These are phyloP conservation scores for Hypocryptadius cinnamomeus DNA, from an alignment of 2,113 vertebrate genomes.

Conservation along the genomic window DNA sequence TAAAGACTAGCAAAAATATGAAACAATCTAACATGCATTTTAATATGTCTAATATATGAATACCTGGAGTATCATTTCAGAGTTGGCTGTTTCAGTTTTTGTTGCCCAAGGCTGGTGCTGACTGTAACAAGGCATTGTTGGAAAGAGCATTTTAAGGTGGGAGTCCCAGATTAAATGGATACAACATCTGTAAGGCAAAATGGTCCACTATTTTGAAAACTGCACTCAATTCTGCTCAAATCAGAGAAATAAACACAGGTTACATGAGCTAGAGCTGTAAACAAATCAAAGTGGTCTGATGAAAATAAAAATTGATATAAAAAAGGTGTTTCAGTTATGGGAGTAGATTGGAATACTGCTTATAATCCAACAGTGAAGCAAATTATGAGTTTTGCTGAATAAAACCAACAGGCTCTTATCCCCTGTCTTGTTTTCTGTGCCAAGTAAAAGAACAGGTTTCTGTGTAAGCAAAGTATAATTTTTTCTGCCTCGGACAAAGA, in stretches of 20 bases:
- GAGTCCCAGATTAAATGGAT: accelerated
- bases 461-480: background rate
- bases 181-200: background rate
- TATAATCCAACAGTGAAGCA: background rate
- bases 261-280: background rate
- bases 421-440: background rate
- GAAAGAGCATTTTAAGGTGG: background rate
- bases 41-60: background rate
- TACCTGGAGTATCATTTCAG: background rate
- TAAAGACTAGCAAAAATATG: background rate
- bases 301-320: background rate
- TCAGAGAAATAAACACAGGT: background rate
- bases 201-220: background rate
- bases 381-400: background rate
- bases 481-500: background rate
- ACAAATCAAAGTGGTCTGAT: background rate
- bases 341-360: background rate
- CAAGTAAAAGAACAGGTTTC: background rate
- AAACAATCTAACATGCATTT: background rate
- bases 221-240: background rate
- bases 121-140: background rate
- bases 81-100: background rate
- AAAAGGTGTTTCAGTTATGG: background rate
- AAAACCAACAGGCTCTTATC: background rate
- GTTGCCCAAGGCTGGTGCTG: background rate